Evolutionary conservation across 2,888 invertebrate genomes (phyloP).

Genomic region (Cybosia mesomella): DNA sequence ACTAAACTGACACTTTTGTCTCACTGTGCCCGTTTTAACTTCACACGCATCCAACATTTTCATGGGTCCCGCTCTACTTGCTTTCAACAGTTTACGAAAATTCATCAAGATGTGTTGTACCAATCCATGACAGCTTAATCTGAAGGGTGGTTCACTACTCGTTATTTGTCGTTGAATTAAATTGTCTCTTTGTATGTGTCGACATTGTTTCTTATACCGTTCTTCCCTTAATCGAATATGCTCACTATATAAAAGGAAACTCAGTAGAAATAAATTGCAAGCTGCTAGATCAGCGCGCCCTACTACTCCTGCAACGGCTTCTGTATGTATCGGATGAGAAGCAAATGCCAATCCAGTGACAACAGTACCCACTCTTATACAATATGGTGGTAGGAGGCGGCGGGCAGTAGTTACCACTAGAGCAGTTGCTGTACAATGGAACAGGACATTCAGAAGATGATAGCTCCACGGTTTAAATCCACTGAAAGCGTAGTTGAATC

Average conservation of each 20-base stretch:
- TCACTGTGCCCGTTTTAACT: conserved; percentile 66
- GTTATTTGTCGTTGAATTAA: conserved; percentile 63
- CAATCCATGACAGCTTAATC: conserved; percentile 78
- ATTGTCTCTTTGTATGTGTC: conserved; percentile 71
- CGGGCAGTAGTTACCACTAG: conserved; percentile 93
- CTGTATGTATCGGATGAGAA: conserved; percentile 98
- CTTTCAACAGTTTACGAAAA: conserved; percentile 76
- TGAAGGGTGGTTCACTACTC: conserved; percentile 71
- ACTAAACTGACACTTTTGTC: conserved; percentile 77
- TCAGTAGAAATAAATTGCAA: conserved; percentile 95
- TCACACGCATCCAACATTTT: conserved; percentile 75
- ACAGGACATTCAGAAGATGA: conserved; percentile 94
- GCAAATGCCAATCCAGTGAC: conserved; percentile 96
- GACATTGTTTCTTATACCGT: conserved; percentile 71
- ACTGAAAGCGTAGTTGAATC: conserved; percentile 93
- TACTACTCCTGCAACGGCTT: conserved; percentile 98
- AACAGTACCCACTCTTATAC: conserved; percentile 89
- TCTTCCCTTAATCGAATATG: conserved; percentile 90
- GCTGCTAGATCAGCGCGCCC: conserved; percentile 98
- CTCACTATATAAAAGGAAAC: conserved; percentile 94
- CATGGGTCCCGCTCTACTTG: conserved; percentile 76
- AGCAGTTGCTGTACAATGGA: conserved; percentile 94
- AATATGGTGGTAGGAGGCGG: conserved; percentile 89
- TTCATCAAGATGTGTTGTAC: conserved; percentile 81
- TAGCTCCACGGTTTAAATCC: conserved; percentile 94